Evolutionary conservation across 1,140 invertebrate species (phyloP).

Genomic region (Zaprionus ghesquierei): DNA sequence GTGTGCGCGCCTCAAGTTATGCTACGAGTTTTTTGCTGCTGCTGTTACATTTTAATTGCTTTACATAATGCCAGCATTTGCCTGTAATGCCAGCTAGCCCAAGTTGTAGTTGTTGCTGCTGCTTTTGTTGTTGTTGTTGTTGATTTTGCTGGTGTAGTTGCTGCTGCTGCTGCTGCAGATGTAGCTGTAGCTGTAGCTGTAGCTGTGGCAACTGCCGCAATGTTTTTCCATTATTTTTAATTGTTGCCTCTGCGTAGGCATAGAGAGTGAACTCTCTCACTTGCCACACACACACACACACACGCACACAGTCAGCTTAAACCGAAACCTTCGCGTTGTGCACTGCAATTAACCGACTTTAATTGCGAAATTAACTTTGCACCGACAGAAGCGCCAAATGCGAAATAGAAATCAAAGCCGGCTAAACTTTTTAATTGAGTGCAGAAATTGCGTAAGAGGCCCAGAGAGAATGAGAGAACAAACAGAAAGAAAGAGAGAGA

Average conservation of each 20-base stretch:
- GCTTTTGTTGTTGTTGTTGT: neutral
- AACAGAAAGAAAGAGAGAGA: constrained; percentile 8
- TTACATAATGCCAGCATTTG: constrained; percentile 65
- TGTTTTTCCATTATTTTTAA: constrained; percentile 75
- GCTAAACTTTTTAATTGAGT: constrained; percentile 54
- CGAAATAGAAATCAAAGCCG: constrained; percentile 35
- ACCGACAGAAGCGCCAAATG: constrained; percentile 18
- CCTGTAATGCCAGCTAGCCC: constrained; percentile 32
- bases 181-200: constrained; percentile 15
- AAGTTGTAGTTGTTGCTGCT: neutral
- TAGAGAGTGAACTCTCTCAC: neutral
- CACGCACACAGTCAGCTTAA: neutral
- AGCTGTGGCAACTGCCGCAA: constrained; percentile 22
- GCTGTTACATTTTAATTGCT: constrained; percentile 74
- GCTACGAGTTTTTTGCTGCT: constrained; percentile 36
- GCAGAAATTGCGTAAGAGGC: constrained; percentile 24
- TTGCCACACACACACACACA: constrained; percentile 15
- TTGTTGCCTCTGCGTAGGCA: constrained; percentile 52
- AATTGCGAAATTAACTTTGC: constrained; percentile 51
- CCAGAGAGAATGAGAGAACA: neutral
- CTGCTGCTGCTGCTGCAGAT: neutral
- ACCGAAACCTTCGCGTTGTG: constrained; percentile 22
- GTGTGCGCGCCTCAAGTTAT: constrained; percentile 55
- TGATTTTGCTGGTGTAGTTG: neutral
- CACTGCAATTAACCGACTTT: constrained; percentile 51